Percentiles rank a stretch among this genome's conserved stretches.
Evolutionary conservation across 2,113 vertebrate species (phyloP).

Genomic region (Passer domesticus): DNA sequence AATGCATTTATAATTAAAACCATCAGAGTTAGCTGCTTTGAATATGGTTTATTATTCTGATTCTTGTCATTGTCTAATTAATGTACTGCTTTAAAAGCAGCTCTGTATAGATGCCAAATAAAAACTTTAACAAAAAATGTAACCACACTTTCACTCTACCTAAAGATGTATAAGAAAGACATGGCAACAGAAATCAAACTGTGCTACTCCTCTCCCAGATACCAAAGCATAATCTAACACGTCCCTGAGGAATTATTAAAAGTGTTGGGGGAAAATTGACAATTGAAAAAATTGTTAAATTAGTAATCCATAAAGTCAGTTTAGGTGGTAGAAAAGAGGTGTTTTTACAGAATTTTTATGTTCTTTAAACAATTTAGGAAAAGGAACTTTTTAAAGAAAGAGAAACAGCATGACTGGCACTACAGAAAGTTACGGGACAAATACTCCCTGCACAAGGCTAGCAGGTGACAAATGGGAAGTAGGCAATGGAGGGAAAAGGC

Average conservation of each 20-base stretch:
- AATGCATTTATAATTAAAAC: neutral
- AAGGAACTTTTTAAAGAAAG: neutral
- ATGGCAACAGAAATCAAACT: conserved; percentile 10
- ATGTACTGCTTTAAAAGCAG: neutral
- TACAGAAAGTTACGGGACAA: neutral
- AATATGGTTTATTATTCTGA: neutral
- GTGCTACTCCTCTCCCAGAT: neutral
- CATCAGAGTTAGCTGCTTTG: neutral
- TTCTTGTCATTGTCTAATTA: neutral
- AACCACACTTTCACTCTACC: neutral
- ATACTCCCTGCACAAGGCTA: neutral
- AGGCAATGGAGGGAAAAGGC: neutral
- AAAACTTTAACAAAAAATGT: neutral
- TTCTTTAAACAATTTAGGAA: neutral
- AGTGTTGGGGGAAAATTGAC: neutral
- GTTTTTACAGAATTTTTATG: neutral
- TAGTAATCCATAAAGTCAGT: neutral
- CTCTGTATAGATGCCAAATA: neutral
- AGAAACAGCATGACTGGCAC: neutral
- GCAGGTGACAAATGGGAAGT: neutral
- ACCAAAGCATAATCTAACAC: neutral
- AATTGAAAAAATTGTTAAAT: neutral
- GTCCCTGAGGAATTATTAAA: neutral
- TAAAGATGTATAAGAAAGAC: neutral
- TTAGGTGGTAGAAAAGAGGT: neutral